These are phyloP conservation scores for Callaeas wilsoni DNA, from an alignment of 2,113 vertebrate species.

Conservation along the genomic window DNA sequence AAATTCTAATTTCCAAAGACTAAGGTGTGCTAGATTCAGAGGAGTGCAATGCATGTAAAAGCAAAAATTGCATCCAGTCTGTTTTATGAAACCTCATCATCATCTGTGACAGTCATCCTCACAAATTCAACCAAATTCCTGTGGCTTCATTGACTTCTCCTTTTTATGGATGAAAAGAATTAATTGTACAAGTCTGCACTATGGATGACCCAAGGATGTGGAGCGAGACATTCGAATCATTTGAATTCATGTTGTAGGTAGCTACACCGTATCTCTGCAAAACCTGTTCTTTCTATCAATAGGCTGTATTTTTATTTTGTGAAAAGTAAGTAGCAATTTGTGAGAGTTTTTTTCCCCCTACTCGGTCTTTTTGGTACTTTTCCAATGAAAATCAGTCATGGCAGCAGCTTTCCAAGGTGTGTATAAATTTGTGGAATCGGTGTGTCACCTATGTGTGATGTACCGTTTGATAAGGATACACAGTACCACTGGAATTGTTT, in stretches of 20 bases:
- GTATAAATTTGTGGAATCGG: not conserved
- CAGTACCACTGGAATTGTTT: not conserved
- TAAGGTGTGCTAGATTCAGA: not conserved
- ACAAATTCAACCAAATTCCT: not conserved
- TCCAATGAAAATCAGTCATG: not conserved
- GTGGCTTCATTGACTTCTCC: not conserved
- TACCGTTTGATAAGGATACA: not conserved
- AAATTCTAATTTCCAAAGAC: not conserved
- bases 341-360: accelerated
- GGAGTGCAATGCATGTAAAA: not conserved
- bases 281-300: not conserved
- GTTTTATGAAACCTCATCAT: not conserved
- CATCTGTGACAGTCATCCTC: not conserved
- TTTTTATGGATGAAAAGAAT: not conserved
- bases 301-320: not conserved
- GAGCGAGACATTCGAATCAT: not conserved
- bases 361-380: not conserved
- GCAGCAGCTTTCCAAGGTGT: not conserved
- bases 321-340: not conserved
- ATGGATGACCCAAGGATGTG: not conserved
- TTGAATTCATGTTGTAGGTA: not conserved
- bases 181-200: not conserved
- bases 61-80: not conserved
- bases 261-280: not conserved
- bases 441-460: accelerated